Conservation (phyloP, 1,140 invertebrate species). For the Drosophila sulfurigaster region DNA sequence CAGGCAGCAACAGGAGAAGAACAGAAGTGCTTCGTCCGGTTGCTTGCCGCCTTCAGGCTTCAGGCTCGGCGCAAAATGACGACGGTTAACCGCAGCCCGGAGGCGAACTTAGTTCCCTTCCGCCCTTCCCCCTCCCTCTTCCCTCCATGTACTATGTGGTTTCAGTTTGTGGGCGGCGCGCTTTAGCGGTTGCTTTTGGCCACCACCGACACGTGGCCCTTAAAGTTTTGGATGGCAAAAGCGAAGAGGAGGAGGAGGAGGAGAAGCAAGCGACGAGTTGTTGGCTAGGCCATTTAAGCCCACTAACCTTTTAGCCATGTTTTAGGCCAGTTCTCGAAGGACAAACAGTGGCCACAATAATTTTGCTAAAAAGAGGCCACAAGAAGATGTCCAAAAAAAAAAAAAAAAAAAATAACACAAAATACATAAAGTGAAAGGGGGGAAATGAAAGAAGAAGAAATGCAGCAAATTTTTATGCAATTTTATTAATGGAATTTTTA, state of each 20-base stretch:
- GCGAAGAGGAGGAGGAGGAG: no score
- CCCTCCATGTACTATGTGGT: conserved; percentile 8
- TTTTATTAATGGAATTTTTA: conserved; percentile 73
- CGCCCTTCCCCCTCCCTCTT: background rate
- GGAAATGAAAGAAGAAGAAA: conserved; percentile 13
- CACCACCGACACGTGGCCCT: background rate
- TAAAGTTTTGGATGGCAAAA: background rate
- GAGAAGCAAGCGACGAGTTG: background rate
- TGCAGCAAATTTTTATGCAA: conserved; percentile 55
- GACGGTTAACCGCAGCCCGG: conserved; percentile 29
- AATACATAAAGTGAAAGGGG: no score
- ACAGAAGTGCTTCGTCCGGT: background rate
- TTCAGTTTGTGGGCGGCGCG: conserved; percentile 12
- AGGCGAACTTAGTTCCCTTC: background rate
- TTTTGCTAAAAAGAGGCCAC: conserved; percentile 30
- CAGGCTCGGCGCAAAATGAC: conserved; percentile 37
- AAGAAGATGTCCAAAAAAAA: background rate
- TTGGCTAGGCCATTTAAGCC: conserved; percentile 16
- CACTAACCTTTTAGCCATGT: conserved; percentile 19
- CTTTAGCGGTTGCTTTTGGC: background rate
- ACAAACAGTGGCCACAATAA: conserved; percentile 29
- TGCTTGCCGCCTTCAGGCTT: background rate
- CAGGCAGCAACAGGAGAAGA: conserved; percentile 24
- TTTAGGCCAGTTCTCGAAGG: conserved; percentile 25
- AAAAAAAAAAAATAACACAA: background rate